These are phyloP conservation scores for Dorcus parallelipipedus DNA, from an alignment of 2,888 invertebrate species.

Conservation along the genomic window DNA sequence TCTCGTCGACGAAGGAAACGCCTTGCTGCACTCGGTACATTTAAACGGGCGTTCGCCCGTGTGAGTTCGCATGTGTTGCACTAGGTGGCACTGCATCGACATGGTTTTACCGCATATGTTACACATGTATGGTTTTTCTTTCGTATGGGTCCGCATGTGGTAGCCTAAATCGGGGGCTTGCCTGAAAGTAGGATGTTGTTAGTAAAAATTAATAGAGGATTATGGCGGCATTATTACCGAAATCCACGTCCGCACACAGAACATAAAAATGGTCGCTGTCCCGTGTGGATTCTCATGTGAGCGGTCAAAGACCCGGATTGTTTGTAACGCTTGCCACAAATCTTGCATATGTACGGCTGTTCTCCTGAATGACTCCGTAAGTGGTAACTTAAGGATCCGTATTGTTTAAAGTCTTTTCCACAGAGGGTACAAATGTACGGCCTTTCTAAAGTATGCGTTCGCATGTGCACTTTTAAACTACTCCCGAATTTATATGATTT, in stretches of 20 bases:
- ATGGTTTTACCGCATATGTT: slow-evolving; percentile 42
- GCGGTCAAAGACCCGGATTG: slow-evolving; percentile 42
- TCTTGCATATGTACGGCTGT: slow-evolving; percentile 38
- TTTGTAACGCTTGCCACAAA: slow-evolving; percentile 41
- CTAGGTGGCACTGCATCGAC: slow-evolving; percentile 41
- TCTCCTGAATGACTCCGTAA: slow-evolving; percentile 40
- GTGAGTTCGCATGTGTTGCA: slow-evolving; percentile 37
- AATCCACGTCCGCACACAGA: slow-evolving; percentile 36
- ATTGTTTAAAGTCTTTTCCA: slow-evolving; percentile 40
- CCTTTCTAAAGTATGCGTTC: slow-evolving; percentile 41
- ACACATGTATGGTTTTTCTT: slow-evolving; percentile 44
- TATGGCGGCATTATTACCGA: slow-evolving; percentile 18
- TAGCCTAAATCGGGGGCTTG: slow-evolving; percentile 40
- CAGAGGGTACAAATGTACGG: slow-evolving; percentile 42
- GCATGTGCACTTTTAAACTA: slow-evolving; percentile 39
- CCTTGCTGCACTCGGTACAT: slow-evolving; percentile 34
- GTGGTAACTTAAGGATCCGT: slow-evolving; percentile 38
- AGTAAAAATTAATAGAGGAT: slow-evolving; percentile 3
- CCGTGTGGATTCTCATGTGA: slow-evolving; percentile 43
- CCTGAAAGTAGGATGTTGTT: slow-evolving; percentile 21
- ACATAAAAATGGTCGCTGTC: slow-evolving; percentile 38
- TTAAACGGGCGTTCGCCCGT: slow-evolving; percentile 38
- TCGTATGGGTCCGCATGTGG: slow-evolving; percentile 44
- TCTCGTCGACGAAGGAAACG: slow-evolving; percentile 33
- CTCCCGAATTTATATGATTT: slow-evolving; percentile 29